A percentile compares a stretch with the other conserved stretches of the same genome.
Evolutionary conservation across 1,140 invertebrate genomes (phyloP).

Genomic region (Drosophila punjabiensis): DNA sequence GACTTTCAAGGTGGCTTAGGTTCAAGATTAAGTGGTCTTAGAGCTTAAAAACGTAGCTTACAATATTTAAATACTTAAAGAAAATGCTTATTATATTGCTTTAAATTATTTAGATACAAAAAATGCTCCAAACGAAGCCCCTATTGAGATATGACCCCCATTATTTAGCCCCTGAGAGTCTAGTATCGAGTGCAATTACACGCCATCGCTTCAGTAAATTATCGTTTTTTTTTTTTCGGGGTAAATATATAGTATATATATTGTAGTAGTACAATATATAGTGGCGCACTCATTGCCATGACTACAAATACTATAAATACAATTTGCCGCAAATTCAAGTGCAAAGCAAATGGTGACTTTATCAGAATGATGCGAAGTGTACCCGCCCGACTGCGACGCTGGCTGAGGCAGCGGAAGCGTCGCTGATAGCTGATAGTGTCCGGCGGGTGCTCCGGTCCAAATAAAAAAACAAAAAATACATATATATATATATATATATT

Average conservation of each 20-base stretch:
- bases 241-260: slow-evolving; percentile 11
- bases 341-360: slow-evolving; percentile 70
- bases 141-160: slow-evolving; percentile 2
- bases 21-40: background rate
- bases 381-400: slow-evolving; percentile 29
- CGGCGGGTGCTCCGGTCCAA: slow-evolving; percentile 21
- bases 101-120: background rate
- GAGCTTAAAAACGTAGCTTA: no score
- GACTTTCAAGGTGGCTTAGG: background rate
- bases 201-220: slow-evolving; percentile 17
- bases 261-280: background rate
- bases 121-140: background rate
- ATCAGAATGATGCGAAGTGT: slow-evolving; percentile 51
- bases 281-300: slow-evolving; percentile 39
- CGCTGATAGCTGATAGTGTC: slow-evolving; percentile 54
- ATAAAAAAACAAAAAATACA: background rate
- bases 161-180: background rate
- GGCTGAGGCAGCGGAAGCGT: slow-evolving; percentile 64
- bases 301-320: slow-evolving; percentile 70
- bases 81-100: no score
- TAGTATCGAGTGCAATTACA: slow-evolving; percentile 22
- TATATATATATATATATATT: slow-evolving; percentile 1
- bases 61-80: background rate
- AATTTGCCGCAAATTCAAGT: slow-evolving; percentile 69
- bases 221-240: slow-evolving; percentile 17